Base-by-base conservation (phyloP, 2,888 invertebrate genomes). In the Meiosimyza platycephala region DNA sequence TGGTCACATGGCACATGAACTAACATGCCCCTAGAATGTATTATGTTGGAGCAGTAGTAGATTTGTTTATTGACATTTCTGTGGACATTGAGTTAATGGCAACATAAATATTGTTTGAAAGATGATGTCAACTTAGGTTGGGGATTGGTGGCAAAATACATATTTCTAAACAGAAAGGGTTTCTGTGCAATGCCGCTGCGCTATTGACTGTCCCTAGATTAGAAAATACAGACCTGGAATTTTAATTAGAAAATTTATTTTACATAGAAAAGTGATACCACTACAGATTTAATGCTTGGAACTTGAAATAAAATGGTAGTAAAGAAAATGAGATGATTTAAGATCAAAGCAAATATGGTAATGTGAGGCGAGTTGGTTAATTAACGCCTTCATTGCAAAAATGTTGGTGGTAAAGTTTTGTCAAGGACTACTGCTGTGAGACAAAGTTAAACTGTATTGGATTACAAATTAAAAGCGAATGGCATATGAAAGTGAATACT, bases 61-160 rank as follows among this genome's bases (percentile, higher is more conserved):
- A 67, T 67, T 67, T 67, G 55, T 67, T 67, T 67, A 57, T 67
- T 67, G 67, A 67, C 67, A 55, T 67, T 67, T 55, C 16, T 67
- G 67, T 48, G 67, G 67, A 67, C 67, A 57, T 22, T 22, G 67
- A 67, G 67, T 67, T 66, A 66, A 72, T 66, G 66, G 72, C 72
- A 59, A 40, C 60, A 66, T 71, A 71, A 71, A 71, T 71, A 71
- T 71, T 63, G 63, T 47, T 63, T 13, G 52, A 57, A 60, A 15
- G 57, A 65, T 62, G 54, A 62, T 33, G 40, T 40, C 40, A 40
- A 40, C 9, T 9, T 22, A 70, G 48, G 60, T 51, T 3, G 33
- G 28, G 28, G 28, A 28, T 18, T 11, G 40, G 18, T 63, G 22
- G 18, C 13, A 22, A 18, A 18, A 3, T 48, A 6, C 12, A 9